Conservation (phyloP, 2,797 vertebrate species). For the Pantherophis alleghaniensis region DNA sequence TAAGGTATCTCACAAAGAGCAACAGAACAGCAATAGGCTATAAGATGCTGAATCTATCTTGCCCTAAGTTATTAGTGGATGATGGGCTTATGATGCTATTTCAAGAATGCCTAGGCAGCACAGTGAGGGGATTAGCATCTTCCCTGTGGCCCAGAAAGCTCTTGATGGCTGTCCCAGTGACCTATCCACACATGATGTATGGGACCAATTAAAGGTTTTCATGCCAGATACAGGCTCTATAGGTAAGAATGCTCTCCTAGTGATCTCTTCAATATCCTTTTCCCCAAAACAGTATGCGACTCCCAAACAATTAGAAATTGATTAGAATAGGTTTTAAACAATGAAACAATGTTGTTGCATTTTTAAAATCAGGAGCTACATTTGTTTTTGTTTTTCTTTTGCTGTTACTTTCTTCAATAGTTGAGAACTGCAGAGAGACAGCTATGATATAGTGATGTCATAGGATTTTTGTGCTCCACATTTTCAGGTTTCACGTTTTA, state of each 20-base stretch:
- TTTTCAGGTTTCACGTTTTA: not conserved
- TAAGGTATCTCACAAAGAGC: not conserved
- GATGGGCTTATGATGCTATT: constrained; percentile 22
- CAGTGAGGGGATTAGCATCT: constrained; percentile 22
- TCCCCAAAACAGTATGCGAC: not conserved
- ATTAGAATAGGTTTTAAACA: not conserved
- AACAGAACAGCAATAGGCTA: constrained; percentile 8
- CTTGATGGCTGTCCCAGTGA: constrained; percentile 9
- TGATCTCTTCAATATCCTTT: not conserved
- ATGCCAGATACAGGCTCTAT: not conserved
- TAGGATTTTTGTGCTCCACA: not conserved
- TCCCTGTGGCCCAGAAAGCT: constrained; percentile 13
- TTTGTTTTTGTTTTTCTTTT: not conserved
- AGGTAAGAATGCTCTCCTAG: not conserved
- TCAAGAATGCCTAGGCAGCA: constrained; percentile 22
- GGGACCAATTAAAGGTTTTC: not conserved
- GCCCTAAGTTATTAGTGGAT: constrained; percentile 12
- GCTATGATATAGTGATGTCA: not conserved
- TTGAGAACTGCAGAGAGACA: not conserved
- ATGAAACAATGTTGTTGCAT: not conserved
- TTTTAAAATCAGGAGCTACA: not conserved
- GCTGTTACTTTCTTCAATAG: not conserved
- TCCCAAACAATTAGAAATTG: not conserved
- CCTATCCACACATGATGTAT: not conserved
- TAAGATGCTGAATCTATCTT: constrained; percentile 55